These are phyloP conservation scores for Stratiomys singularior DNA, from an alignment of 2,888 invertebrate genomes.

Conservation along the genomic window DNA sequence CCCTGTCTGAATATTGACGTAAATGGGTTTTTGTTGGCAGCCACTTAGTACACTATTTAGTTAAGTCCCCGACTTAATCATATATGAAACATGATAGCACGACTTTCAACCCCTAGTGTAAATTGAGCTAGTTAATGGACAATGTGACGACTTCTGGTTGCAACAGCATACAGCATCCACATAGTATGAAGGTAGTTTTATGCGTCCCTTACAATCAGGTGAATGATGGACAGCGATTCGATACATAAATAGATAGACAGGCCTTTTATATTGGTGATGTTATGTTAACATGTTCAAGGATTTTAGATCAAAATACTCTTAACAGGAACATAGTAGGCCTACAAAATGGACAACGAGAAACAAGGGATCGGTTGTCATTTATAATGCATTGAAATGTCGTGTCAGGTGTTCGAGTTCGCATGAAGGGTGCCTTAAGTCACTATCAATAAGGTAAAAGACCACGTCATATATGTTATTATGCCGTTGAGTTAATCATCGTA, in stretches of 20 bases:
- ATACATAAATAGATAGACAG: constrained; percentile 22
- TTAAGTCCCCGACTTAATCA: constrained; percentile 44
- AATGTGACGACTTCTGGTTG: constrained; percentile 3
- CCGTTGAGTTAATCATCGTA: too few species aligned
- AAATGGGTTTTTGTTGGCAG: constrained; percentile 31
- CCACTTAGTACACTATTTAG: constrained; percentile 39
- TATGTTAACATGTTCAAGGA: constrained; percentile 49
- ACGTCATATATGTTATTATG: neutral
- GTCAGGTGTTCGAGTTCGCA: constrained; percentile 42
- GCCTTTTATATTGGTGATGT: neutral
- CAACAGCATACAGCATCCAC: constrained; percentile 8
- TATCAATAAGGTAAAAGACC: constrained; percentile 6
- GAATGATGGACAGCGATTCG: constrained; percentile 13
- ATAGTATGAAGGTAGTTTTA: neutral
- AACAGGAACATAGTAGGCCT: constrained; percentile 47
- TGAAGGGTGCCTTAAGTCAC: constrained; percentile 32
- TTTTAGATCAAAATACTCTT: constrained; percentile 43
- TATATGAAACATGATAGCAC: constrained; percentile 49
- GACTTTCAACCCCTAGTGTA: constrained; percentile 37
- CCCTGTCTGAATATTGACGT: constrained; percentile 1
- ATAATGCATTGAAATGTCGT: constrained; percentile 42
- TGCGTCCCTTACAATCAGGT: constrained; percentile 10
- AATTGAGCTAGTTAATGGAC: constrained; percentile 42
- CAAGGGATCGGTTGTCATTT: constrained; percentile 33
- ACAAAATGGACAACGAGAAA: constrained; percentile 46